Evolutionary conservation across 2,113 vertebrate species (phyloP), one percentile per base, ranked within the genome.

Genomic region (Montifringilla adamsi): DNA sequence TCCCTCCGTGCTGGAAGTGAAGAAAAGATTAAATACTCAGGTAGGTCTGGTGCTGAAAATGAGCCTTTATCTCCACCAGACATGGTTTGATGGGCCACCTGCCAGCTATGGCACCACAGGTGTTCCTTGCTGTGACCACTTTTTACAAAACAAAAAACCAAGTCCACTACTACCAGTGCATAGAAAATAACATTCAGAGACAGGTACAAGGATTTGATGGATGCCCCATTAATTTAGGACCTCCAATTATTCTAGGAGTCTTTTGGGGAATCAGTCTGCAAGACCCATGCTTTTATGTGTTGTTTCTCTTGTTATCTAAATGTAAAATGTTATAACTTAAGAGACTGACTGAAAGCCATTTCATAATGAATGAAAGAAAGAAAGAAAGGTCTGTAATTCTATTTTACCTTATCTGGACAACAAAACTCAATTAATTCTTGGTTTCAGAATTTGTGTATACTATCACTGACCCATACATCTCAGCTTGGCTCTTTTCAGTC

Each of bases 1-100:
- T 14, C 15, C 31, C n/a, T 75, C 24, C 1, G 0, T 11, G 15
- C 27, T 31, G 47, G 35, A 1, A 8, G 53, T 31, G n/a, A 62
- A 46, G 47, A 50, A 17, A 62, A 6, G 11, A 68, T 22, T 72
- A 37, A 75, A 59, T 31, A 41, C 19, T 68, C 30, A 19, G 2
- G 11, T 52, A 44, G 53, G 4, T 64, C 30, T 90, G 58, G 17
- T 75, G 16, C 56, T 84, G 52, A 59, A 49, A 91, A 35, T 43
- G 60, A 64, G 26, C 33, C 9, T 20, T 53, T 87, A 13, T 64
- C 22, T 87, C 33, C 10, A 44, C 12, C 31, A 55, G 62, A 56
- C 0, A 0, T 35, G 11, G 35, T 70, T 72, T 55, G 78, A n/a
- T 22, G 35, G 52, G 13, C 13, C 19, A n/a, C 18, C 35, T 63